phyloP scores from a whole-genome alignment of 2,113 vertebrate genomes.

The Apodemus sylvaticus region DNA sequence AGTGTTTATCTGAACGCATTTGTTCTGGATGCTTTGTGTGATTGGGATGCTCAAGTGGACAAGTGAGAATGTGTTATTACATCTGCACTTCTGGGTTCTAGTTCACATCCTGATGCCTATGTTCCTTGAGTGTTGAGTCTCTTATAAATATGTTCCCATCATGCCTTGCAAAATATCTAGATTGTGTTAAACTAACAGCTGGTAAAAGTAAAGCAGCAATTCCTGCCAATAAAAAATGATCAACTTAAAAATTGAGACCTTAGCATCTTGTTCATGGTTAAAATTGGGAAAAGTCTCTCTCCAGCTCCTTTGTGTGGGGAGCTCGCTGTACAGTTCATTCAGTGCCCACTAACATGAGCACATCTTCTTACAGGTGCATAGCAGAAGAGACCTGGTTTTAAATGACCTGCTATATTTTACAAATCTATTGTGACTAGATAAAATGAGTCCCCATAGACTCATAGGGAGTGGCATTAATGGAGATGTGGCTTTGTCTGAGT shows the following conservation, averaged over 20 bases:
- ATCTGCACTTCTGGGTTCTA: not conserved
- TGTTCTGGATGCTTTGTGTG: not conserved
- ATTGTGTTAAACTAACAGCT: not conserved
- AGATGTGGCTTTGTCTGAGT: not conserved
- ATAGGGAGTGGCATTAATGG: not conserved
- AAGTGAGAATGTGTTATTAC: not conserved
- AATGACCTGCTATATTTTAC: not conserved
- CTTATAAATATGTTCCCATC: not conserved
- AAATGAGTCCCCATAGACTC: not conserved
- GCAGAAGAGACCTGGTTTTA: not conserved
- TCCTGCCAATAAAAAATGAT: not conserved
- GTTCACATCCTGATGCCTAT: not conserved
- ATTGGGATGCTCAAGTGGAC: not conserved
- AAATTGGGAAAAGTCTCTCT: not conserved
- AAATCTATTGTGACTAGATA: not conserved
- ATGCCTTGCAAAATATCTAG: not conserved
- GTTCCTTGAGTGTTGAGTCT: not conserved
- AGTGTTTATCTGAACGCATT: not conserved
- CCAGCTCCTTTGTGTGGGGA: not conserved
- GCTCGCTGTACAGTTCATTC: not conserved
- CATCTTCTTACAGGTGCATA: not conserved
- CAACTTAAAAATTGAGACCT: not conserved
- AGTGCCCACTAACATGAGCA: not conserved
- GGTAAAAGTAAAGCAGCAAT: not conserved
- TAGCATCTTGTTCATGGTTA: not conserved